phyloP scores from a whole-genome alignment of 2,888 invertebrate species.

The Euproctis similis region DNA sequence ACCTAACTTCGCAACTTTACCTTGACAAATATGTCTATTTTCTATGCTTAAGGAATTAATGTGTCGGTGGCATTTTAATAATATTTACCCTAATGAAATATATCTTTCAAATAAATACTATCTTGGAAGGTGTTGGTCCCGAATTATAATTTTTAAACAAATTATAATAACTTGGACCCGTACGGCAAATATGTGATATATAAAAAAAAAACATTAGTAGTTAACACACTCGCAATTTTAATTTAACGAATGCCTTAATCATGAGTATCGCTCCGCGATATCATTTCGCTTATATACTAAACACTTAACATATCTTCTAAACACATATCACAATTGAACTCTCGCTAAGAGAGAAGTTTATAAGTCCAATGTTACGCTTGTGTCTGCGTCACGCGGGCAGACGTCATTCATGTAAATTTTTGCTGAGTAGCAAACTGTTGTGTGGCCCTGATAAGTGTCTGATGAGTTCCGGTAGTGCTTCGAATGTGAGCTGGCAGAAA shows the following conservation, averaged over 20 bases:
- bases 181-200: constrained; percentile 62
- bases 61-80: constrained; percentile 77
- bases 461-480: constrained; percentile 89
- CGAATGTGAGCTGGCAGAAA: constrained; percentile 90
- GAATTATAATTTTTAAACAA: constrained; percentile 77
- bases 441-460: constrained; percentile 91
- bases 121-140: constrained; percentile 75
- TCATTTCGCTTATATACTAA: constrained; percentile 54
- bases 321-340: constrained; percentile 75
- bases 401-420: constrained; percentile 87
- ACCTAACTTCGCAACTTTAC: constrained; percentile 69
- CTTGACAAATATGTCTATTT: constrained; percentile 65
- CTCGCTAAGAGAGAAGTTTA: constrained; percentile 60
- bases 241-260: constrained; percentile 52
- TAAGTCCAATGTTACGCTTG: constrained; percentile 59
- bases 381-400: constrained; percentile 48
- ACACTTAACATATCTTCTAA: constrained; percentile 62
- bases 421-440: constrained; percentile 89
- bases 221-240: constrained; percentile 48
- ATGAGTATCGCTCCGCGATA: constrained; percentile 72
- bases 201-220: constrained; percentile 54
- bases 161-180: constrained; percentile 74
- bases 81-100: constrained; percentile 73
- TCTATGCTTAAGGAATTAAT: constrained; percentile 75
- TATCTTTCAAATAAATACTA: constrained; percentile 76